phyloP scores from a whole-genome alignment of 2,888 invertebrate species.

The Eubasilissa splendida region DNA sequence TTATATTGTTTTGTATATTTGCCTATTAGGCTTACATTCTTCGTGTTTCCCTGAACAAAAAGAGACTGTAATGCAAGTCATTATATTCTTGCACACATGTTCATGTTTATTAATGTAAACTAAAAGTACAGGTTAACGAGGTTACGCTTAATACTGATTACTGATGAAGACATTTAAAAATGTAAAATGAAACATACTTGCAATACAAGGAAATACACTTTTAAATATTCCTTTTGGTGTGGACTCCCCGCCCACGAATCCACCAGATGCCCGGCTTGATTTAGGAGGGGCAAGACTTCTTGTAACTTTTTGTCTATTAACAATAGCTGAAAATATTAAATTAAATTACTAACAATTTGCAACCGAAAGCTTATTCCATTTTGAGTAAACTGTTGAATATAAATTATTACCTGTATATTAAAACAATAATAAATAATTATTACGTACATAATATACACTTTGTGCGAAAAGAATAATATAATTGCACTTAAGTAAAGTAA shows the following conservation, averaged over 20 bases:
- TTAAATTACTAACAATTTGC: too few species aligned
- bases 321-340: conserved; percentile 77
- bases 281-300: conserved; percentile 92
- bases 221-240: conserved; percentile 95
- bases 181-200: conserved; percentile 74
- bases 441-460: too few species aligned
- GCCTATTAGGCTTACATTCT: too few species aligned
- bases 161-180: background rate
- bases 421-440: too few species aligned
- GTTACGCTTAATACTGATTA: background rate
- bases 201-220: conserved; percentile 95
- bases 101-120: too few species aligned
- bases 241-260: conserved; percentile 91
- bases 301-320: conserved; percentile 94
- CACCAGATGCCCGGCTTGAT: conserved; percentile 91
- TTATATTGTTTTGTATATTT: too few species aligned
- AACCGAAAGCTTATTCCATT: too few species aligned
- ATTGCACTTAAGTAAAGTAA: too few species aligned
- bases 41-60: too few species aligned
- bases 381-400: too few species aligned
- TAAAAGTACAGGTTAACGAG: background rate
- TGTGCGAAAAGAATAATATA: too few species aligned
- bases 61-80: background rate
- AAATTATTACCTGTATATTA: too few species aligned
- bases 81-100: background rate